phyloP scores from a whole-genome alignment of 1,140 invertebrate genomes.

The Apis florea region DNA sequence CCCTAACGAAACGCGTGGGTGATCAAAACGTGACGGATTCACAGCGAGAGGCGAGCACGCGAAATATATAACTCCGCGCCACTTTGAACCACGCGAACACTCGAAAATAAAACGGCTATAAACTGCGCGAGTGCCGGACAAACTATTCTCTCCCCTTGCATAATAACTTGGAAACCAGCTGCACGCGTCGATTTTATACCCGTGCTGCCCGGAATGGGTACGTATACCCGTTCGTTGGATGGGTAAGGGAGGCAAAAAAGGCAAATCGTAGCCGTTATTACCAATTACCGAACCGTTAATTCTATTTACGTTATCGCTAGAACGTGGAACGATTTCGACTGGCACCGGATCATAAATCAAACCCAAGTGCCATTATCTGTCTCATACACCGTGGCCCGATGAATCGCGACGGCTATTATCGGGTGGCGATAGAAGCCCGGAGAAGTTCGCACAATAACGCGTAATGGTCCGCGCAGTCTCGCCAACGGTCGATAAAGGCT shows the following conservation, averaged over 20 bases:
- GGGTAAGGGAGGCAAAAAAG: neutral
- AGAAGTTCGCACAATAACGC: conserved; percentile 54
- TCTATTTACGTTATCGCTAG: conserved; percentile 52
- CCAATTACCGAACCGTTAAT: conserved; percentile 50
- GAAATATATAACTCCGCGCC: neutral
- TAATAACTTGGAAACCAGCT: neutral
- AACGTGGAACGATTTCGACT: conserved; percentile 49
- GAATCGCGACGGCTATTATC: conserved; percentile 43
- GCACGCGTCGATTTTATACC: conserved; percentile 7
- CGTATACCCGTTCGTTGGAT: no score
- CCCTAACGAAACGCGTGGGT: neutral
- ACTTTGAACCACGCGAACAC: neutral
- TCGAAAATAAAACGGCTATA: neutral
- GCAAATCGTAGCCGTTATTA: conserved; percentile 26
- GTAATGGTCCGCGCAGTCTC: conserved; percentile 41
- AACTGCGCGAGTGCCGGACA: neutral
- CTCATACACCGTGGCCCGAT: conserved; percentile 40
- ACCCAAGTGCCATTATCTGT: conserved; percentile 44
- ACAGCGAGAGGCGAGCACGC: neutral
- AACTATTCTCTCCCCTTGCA: neutral
- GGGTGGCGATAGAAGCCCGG: conserved; percentile 24
- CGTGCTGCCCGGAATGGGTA: neutral
- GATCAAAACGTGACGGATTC: neutral
- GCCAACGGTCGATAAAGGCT: conserved; percentile 44
- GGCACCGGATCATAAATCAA: conserved; percentile 28